These are phyloP conservation scores for Tringa solitaria DNA, from an alignment of 2,113 vertebrate genomes.

Conservation along the genomic window DNA sequence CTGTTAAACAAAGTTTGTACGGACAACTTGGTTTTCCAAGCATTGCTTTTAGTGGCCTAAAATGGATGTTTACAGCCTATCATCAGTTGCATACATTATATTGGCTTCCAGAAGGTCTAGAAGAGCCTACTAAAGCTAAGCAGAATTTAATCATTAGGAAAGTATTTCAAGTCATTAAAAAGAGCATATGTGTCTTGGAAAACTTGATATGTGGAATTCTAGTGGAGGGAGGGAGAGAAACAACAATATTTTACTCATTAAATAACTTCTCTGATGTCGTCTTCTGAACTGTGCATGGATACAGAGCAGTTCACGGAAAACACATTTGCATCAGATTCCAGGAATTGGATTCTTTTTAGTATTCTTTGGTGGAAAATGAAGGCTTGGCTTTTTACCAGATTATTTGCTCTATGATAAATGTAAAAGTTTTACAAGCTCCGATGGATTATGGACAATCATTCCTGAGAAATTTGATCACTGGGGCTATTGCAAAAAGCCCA, in stretches of 20 bases:
- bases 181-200: conserved; percentile 29
- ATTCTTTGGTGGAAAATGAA: conserved; percentile 64
- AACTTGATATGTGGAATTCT: conserved; percentile 40
- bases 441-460: conserved; percentile 58
- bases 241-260: conserved; percentile 57
- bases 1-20: background rate
- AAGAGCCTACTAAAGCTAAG: background rate
- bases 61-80: background rate
- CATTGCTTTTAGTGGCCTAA: background rate
- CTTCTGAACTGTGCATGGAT: background rate
- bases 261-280: conserved; percentile 9
- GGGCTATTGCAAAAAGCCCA: conserved; percentile 64
- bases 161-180: conserved; percentile 55
- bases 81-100: background rate
- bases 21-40: background rate
- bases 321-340: conserved; percentile 51
- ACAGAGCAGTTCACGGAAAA: conserved; percentile 37
- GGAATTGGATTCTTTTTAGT: conserved; percentile 28
- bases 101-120: background rate
- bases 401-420: conserved; percentile 59
- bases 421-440: conserved; percentile 58
- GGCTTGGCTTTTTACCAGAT: conserved; percentile 64
- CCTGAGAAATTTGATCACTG: conserved; percentile 66
- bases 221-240: background rate
- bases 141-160: conserved; percentile 53